A percentile compares a stretch with the other conserved stretches of the same genome.
phyloP scores from a whole-genome alignment of 2,113 vertebrate species.

The Lepidothrix coronata region DNA sequence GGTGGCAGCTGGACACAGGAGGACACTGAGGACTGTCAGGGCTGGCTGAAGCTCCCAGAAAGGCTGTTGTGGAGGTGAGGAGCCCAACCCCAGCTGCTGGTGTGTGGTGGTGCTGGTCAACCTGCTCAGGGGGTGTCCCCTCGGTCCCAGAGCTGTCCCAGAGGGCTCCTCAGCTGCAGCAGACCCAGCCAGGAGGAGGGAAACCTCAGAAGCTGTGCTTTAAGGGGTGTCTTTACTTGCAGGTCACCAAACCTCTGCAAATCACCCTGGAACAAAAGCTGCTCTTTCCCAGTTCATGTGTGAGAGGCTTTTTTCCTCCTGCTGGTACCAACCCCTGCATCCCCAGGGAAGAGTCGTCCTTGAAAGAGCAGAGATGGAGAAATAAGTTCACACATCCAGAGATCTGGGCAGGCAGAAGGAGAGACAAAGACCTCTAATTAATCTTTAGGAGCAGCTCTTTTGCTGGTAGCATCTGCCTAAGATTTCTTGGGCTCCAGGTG shows the following conservation, averaged over 20 bases:
- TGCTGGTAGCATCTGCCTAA: neutral
- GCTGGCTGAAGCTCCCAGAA: neutral
- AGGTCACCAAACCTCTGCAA: neutral
- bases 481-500: neutral
- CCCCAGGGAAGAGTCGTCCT: neutral
- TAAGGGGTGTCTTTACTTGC: neutral
- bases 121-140: neutral
- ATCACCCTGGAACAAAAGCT: neutral
- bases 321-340: neutral
- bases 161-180: neutral
- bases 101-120: rapidly evolving
- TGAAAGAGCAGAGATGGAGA: neutral
- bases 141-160: no score
- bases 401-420: neutral
- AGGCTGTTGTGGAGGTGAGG: neutral
- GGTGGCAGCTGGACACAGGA: neutral
- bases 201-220: neutral
- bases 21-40: neutral
- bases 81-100: neutral
- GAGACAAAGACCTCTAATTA: neutral
- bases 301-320: neutral
- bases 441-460: neutral
- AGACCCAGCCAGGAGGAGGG: neutral
- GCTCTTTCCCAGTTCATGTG: neutral
- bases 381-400: neutral